Base-by-base conservation (phyloP, 2,113 vertebrate genomes). In the Sarotherodon lohbergeri region DNA sequence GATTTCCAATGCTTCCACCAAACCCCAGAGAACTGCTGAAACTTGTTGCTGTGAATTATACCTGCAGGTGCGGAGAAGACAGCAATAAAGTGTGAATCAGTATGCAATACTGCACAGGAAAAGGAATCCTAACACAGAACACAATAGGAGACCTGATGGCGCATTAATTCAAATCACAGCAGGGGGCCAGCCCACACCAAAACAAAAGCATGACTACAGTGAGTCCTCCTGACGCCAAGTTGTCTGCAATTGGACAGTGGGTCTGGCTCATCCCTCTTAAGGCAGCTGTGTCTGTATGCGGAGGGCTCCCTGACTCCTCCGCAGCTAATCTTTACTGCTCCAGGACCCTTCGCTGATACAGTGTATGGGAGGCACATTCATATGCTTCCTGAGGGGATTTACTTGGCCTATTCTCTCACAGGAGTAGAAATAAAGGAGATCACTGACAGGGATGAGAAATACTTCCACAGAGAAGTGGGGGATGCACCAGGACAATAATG, bases 211-310 rank as follows among this genome's bases (percentile, higher is more conserved):
- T 86, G 80, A 88, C 88, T 88, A 88, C 73, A 88, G 87, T 81
- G 81, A 92, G 92, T 90, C 88, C 81, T 90, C 73, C 82, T 80
- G 95, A 94, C 89, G 89, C 92, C 94, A 82, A 80, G 81, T 88
- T 93, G 94, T 94, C 95, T 94, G 84, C 93, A 73, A 92, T 92
- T 89, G 91, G 91, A 94, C 92, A 90, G 92, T 55, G 78, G 86
- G 90, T 87, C 93, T 71, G 91, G 89, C 91, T 94, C 88, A 96
- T 93, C 92, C 95, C 57, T 93, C 92, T 93, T 94, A 94, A 93
- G 90, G 86, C 88, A 89, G 87, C 82, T 85, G 32, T 54, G 27
- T 54, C 81, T 87, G 87, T 22, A 39, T 87, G 79, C 86, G 84
- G 90, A 92, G 92, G 91, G 81, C 90, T 93, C 90, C 85, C 82